Evolutionary conservation across 2,888 invertebrate species (phyloP).

Genomic region (Adela reaumurella): DNA sequence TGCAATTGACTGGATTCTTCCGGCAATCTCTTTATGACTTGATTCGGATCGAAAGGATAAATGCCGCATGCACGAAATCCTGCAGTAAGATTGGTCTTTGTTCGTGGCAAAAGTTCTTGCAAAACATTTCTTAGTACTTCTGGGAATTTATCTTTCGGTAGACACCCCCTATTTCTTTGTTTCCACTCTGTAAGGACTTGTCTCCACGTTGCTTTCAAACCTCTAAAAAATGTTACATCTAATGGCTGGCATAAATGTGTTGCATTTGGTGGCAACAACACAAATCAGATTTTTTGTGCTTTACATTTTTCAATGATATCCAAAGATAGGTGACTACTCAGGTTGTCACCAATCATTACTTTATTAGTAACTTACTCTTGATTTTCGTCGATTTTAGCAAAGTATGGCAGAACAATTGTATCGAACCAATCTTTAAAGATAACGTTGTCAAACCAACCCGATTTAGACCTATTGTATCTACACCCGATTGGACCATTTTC

Average conservation of each 20-base stretch:
- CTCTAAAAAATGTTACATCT: conserved; percentile 17
- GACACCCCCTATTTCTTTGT: conserved; percentile 1
- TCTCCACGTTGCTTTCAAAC: conserved; percentile 15
- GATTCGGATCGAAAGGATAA: conserved; percentile 10
- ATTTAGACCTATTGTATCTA: conserved; percentile 6
- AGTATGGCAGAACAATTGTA: no score
- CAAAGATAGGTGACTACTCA: conserved; percentile 16
- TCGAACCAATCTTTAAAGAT: conserved; percentile 10
- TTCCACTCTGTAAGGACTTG: conserved; percentile 1
- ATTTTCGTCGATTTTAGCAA: conserved; percentile 1
- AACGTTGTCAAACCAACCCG: conserved; percentile 8
- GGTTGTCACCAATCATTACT: conserved; percentile 20
- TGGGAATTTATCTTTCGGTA: conserved; percentile 1
- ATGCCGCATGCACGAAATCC: conserved; percentile 2
- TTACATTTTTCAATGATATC: conserved; percentile 16
- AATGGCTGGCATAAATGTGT: conserved; percentile 19
- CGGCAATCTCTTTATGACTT: conserved; percentile 7
- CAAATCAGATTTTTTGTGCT: conserved; percentile 18
- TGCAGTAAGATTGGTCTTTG: background rate
- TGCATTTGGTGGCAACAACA: conserved; percentile 17
- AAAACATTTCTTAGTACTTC: background rate
- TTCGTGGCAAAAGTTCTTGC: background rate
- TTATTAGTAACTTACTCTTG: no score
- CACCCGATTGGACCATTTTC: conserved; percentile 5
- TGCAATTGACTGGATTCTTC: background rate